Evolutionary conservation across 2,888 invertebrate genomes (phyloP), one percentile per base, ranked within the genome.

Genomic region (Orchesella flavescens): DNA sequence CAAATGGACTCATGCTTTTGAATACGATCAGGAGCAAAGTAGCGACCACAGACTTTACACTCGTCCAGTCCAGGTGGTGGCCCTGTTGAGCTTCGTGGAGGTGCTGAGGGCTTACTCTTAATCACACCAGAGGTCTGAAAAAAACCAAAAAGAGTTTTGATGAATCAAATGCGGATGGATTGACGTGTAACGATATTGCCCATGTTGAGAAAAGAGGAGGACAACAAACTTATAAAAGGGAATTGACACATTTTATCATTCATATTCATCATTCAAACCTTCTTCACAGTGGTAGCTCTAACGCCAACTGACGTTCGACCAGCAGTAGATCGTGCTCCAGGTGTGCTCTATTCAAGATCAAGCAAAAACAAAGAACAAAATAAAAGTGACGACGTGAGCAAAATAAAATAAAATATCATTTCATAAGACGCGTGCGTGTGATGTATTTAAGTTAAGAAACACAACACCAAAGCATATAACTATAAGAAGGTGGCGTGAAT

Each of bases 1-100:
- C 99, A 99, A 86, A 97, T 95, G 43, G 93, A 92, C 90, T 96
- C 93, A 90, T 99, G 99, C 88, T 94, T 94, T 7, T 91, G 91
- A 73, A 97, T 91, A 1, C 98, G 93, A 89, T 98, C 97, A 19
- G 92, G 90, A 9, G 94, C 94, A 90, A 98, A 97, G 89, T 93
- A 92, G 0, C 97, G 93, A 0, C 94, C 93, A 90, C 97, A 98
- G 85, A 93, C 93, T 43, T 91, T 91, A 90, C 97, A 97, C 15
- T 92, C 89, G 0, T 90, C 90, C 78, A 93, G 89, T 86, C 91
- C 91, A 86, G 91, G 90, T 76, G 91, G 88, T 43, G 89, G 89
- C 57, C 90, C 89, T 24, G 75, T 69, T 89, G 89, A 12, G 84
- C 87, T 74, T 85, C 84, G 77, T 65, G 78, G 69, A 44, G 83